Base-by-base conservation (phyloP, 2,113 vertebrate species). In the Balaeniceps rex region DNA sequence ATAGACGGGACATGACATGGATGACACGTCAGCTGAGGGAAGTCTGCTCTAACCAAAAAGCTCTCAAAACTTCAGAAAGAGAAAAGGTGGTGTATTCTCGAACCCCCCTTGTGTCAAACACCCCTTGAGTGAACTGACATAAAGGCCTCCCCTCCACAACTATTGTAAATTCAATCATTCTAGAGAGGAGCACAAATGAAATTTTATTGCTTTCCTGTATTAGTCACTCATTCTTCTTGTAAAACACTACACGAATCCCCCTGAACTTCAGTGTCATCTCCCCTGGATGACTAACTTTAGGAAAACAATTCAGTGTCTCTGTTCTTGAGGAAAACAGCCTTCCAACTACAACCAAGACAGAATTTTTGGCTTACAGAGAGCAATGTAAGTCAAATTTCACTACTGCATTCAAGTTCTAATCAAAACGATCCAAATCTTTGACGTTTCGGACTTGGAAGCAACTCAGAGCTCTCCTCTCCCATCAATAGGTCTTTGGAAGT, bases 1-100 rank as follows among this genome's bases (percentile, higher is more conserved):
- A 63, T 2, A 25, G 61, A 52, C 4, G 4, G 36, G 34, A 58
- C 40, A 17, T 0, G 0, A 26, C 34, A 49, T 0, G 17, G 49
- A 57, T 0, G 4, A 34, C 4, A 5, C 0, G 0, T 34, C 47
- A 65, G 64, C 60, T 65, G 49, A 76, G 26, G 34, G 19, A 92
- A 79, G 25, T 14, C 70, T 76, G 24, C 51, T 85, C 42, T 23
- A 76, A 72, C 19, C 23, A 19, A 86, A 66, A 58, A 49, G 57
- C 12, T 42, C 78, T 24, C 42, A 70, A 42, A 83, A 28, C 46
- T 76, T 63, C 40, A 31, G 49, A 69, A 83, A 76, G 19, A 84
- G 40, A 72, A 87, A 47, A 89, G 13, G 11, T 19, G 12, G 1
- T 2, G 0, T 36, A 19, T 34, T 55, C 46, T n/a, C 24, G 23